Percentiles rank a stretch among this genome's conserved stretches.
phyloP scores from a whole-genome alignment of 2,888 invertebrate species.

The Plagodis pulveraria region DNA sequence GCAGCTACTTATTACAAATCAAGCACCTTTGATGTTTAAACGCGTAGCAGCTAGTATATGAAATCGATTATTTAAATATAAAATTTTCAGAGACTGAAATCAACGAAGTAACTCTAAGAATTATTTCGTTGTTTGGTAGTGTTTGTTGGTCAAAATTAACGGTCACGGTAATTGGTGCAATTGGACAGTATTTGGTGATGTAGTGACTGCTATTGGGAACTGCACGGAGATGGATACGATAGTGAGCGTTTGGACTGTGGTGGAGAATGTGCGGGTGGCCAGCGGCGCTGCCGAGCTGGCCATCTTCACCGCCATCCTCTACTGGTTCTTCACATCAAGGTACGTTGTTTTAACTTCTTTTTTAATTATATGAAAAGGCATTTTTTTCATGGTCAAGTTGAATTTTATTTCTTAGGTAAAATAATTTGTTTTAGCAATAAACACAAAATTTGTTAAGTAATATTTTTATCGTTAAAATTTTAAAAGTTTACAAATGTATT shows the following conservation, averaged over 20 bases:
- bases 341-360: slow-evolving; percentile 50
- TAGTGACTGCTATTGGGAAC: slow-evolving; percentile 56
- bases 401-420: no score
- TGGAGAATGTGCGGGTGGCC: slow-evolving; percentile 81
- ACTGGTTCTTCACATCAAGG: slow-evolving; percentile 87
- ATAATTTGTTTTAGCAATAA: no score
- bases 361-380: slow-evolving; percentile 1
- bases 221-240: slow-evolving; percentile 73
- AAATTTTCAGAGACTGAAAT: slow-evolving; percentile 34
- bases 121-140: slow-evolving; percentile 22
- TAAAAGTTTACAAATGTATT: no score
- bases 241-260: slow-evolving; percentile 78
- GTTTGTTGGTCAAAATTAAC: slow-evolving; percentile 55
- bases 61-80: slow-evolving; percentile 31
- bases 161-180: slow-evolving; percentile 59
- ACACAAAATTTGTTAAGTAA: no score
- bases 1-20: slow-evolving; percentile 39
- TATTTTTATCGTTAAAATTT: no score
- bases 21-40: slow-evolving; percentile 40
- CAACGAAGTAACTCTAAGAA: neutral
- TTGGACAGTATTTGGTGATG: slow-evolving; percentile 68
- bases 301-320: slow-evolving; percentile 85
- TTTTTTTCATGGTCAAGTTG: no score
- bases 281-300: slow-evolving; percentile 86
- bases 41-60: slow-evolving; percentile 35